Evolutionary conservation across 2,113 vertebrate genomes (phyloP).

Genomic region (Apteryx mantelli): DNA sequence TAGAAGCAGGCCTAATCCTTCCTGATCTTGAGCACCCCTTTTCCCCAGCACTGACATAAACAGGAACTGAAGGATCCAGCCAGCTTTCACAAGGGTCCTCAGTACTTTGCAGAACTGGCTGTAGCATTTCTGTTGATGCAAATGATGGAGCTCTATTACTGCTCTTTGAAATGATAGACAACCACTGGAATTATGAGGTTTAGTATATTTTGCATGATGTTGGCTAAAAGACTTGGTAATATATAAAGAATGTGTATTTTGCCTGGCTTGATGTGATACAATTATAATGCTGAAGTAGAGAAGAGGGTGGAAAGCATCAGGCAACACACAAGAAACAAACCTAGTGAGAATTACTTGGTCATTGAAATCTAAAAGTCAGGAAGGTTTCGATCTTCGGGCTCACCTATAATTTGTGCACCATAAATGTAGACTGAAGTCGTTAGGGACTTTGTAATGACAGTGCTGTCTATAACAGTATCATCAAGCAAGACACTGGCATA

Average conservation of each 20-base stretch:
- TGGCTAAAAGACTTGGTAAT: neutral
- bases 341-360: constrained; percentile 75
- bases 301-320: constrained; percentile 8
- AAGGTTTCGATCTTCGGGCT: constrained; percentile 83
- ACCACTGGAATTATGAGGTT: neutral
- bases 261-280: neutral
- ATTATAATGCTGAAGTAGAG: constrained; percentile 5
- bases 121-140: neutral
- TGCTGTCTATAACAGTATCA: constrained; percentile 94
- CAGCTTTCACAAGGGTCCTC: neutral
- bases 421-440: constrained; percentile 82
- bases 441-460: constrained; percentile 93
- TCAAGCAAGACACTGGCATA: constrained; percentile 93
- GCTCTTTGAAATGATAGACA: neutral
- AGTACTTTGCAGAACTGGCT: neutral
- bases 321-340: constrained; percentile 9
- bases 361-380: constrained; percentile 81
- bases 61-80: neutral
- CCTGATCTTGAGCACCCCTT: neutral
- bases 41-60: neutral
- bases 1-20: constrained; percentile 3
- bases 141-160: neutral
- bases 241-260: neutral
- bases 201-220: neutral
- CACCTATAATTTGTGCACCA: constrained; percentile 93